A percentile compares a stretch with the other conserved stretches of the same genome.
These are phyloP conservation scores for Drosophila ohnishii DNA, from an alignment of 1,140 invertebrate species.

Conservation along the genomic window DNA sequence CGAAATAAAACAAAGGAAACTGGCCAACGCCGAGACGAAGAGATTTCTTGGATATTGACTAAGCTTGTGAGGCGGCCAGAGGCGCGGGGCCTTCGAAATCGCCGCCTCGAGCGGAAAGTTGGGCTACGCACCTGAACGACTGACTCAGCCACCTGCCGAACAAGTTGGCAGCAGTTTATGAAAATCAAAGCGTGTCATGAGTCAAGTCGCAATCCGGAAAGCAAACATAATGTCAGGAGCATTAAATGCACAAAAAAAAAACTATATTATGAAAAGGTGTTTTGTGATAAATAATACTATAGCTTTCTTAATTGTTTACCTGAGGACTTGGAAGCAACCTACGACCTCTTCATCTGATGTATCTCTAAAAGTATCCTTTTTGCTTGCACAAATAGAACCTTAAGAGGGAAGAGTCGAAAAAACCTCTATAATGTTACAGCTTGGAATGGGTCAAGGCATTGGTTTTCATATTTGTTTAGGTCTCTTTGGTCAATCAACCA, in stretches of 20 bases:
- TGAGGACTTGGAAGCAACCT: constrained; percentile 18
- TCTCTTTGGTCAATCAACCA: constrained; percentile 20
- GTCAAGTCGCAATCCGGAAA: constrained; percentile 25
- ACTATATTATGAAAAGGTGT: too few species aligned
- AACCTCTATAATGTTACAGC: constrained; percentile 31
- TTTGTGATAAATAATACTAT: background rate
- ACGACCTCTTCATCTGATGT: constrained; percentile 49
- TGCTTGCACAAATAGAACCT: constrained; percentile 40
- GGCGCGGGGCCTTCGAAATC: constrained; percentile 16
- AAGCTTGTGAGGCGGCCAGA: constrained; percentile 13
- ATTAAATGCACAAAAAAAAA: constrained; percentile 9
- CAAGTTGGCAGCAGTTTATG: constrained; percentile 58
- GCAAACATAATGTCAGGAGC: constrained; percentile 26
- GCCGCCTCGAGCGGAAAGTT: constrained; percentile 2
- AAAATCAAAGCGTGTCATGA: constrained; percentile 53
- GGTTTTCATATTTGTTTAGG: constrained; percentile 56
- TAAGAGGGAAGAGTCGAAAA: constrained; percentile 10
- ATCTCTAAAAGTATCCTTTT: constrained; percentile 62
- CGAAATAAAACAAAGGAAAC: constrained; percentile 38
- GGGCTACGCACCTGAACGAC: constrained; percentile 24
- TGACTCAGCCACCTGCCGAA: constrained; percentile 63
- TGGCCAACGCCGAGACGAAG: constrained; percentile 6
- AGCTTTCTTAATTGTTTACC: background rate
- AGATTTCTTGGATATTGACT: constrained; percentile 28
- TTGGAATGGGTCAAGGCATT: constrained; percentile 3